phyloP scores from a whole-genome alignment of 2,113 vertebrate species.

The Mirounga angustirostris region DNA sequence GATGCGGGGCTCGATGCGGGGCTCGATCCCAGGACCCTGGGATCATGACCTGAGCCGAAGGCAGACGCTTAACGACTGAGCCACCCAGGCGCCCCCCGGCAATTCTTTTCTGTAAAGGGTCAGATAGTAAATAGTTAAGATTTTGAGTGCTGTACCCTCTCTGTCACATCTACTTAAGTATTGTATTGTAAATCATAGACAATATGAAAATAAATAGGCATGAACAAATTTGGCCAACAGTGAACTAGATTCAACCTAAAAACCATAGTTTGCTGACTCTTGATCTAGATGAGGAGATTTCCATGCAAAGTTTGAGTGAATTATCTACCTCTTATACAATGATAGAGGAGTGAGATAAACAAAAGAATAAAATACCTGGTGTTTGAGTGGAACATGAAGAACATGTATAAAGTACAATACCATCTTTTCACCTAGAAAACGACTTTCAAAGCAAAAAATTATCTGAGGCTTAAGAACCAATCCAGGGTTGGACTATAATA shows the following conservation, averaged over 20 bases:
- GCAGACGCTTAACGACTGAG: no score
- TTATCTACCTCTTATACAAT: neutral
- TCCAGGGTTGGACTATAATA: neutral
- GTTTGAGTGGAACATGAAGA: neutral
- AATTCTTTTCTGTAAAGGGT: neutral
- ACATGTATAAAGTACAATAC: neutral
- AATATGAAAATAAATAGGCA: neutral
- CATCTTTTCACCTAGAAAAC: neutral
- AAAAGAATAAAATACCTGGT: neutral
- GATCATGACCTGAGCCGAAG: no score
- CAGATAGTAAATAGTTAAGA: neutral
- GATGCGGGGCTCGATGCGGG: no score
- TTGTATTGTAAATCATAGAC: neutral
- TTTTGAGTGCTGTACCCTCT: neutral
- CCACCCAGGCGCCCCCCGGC: no score
- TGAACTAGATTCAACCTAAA: neutral
- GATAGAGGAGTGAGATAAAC: neutral
- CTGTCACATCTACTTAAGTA: neutral
- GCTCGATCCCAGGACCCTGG: no score
- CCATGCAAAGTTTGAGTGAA: neutral
- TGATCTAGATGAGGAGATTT: neutral
- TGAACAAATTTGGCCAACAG: neutral
- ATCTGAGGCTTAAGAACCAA: neutral
- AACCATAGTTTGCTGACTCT: neutral
- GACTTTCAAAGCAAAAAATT: neutral